Evolutionary conservation across 2,113 vertebrate species (phyloP), one percentile per base, ranked within the genome.

Genomic region (Phrynosoma blainvillii): DNA sequence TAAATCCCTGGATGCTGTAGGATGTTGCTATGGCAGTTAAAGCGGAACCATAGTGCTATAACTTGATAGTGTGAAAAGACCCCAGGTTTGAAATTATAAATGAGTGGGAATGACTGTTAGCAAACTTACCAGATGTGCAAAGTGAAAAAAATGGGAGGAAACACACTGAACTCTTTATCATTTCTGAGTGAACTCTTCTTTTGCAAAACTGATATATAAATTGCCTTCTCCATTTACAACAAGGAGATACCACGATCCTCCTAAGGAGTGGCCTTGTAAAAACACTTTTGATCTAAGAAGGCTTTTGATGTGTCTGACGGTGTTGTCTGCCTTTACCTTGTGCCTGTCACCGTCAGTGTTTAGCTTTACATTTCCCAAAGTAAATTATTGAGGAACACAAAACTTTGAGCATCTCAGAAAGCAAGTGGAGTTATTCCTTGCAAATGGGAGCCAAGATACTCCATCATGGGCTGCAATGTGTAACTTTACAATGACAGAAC

Each of bases 261-360:
- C 25, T 2, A 0, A 32, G 20, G 73, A 20, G 79, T 6, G 83
- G 86, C 93, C 93, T 91, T 85, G 87, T 21, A 80, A 73, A 82
- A 32, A 36, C 40, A 59, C 73, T 83, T 92, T 91, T 66, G 42
- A 87, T 89, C 89, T 81, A 32, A 21, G 52, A 77, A 77, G 14
- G 71, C 66, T 79, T 93, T 86, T 82, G 91, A 88, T 80, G 84
- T 54, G 2, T 27, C 76, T 30, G 68, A 21, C 77, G 13, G 16
- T 84, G 54, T 56, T 79, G 87, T 62, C 71, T 81, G 80, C 1
- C 0, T 84, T 91, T 89, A 3, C 85, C 68, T 32, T 23, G 78
- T 76, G 87, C 5, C 78, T 32, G 5, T 36, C 89, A 59, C 0
- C 16, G 2, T 20, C 42, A 18, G 12, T 65, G 20, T 27, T n/a